phyloP scores from a whole-genome alignment of 2,113 vertebrate genomes.

The Octodon degus region DNA sequence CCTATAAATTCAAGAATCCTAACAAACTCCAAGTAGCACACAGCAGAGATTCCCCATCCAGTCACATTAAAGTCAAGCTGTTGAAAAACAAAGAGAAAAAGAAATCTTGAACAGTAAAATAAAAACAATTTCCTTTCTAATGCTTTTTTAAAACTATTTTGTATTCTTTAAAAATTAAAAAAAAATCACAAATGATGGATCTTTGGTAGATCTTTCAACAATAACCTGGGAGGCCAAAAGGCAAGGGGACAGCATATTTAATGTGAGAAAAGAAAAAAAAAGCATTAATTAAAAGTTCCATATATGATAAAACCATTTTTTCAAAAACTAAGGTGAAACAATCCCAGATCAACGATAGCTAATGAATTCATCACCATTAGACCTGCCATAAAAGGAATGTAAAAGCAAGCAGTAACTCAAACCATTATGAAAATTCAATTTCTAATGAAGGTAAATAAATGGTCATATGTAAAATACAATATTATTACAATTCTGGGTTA shows the following conservation, averaged over 20 bases:
- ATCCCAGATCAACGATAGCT: neutral
- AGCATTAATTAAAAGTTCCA: neutral
- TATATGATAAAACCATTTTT: neutral
- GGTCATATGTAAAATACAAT: neutral
- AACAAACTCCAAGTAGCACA: neutral
- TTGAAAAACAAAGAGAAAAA: neutral
- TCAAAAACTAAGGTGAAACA: neutral
- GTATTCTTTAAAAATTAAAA: neutral
- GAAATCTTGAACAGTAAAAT: neutral
- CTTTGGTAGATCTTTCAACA: neutral
- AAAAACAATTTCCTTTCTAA: neutral
- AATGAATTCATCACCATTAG: neutral
- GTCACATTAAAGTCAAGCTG: neutral
- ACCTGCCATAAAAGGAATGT: neutral
- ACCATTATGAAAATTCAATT: neutral
- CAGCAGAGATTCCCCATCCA: neutral
- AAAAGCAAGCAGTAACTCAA: neutral
- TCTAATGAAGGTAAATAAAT: neutral
- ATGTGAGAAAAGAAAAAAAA: neutral
- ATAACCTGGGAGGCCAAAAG: neutral
- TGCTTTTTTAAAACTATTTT: no score
- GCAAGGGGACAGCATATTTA: neutral
- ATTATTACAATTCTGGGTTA: neutral
- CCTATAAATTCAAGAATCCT: neutral
- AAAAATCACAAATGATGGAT: neutral